These are phyloP conservation scores for Gastrophryne carolinensis DNA, from an alignment of 2,797 vertebrate genomes.

Conservation along the genomic window DNA sequence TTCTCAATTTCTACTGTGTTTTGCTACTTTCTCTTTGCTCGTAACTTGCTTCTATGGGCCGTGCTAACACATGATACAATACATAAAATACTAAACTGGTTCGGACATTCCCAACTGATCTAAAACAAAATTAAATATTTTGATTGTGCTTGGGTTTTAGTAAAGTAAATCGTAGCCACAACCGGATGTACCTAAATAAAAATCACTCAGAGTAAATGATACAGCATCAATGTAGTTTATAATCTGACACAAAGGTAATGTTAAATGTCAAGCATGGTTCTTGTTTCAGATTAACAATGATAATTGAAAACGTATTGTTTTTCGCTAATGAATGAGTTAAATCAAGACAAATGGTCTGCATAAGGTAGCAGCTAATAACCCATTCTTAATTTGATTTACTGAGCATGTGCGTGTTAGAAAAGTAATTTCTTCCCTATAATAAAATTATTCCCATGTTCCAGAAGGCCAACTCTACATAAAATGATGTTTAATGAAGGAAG, in stretches of 20 bases:
- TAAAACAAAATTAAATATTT: too few relatives aligned
- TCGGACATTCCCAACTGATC: too few relatives aligned
- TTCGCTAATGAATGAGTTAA: background rate
- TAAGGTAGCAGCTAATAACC: conserved; percentile 8
- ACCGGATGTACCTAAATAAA: background rate
- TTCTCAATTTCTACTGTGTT: too few relatives aligned
- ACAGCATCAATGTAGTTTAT: background rate
- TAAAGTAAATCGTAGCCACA: background rate
- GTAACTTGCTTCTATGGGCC: too few relatives aligned
- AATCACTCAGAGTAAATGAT: background rate
- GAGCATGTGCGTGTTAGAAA: background rate
- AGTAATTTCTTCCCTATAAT: conserved; percentile 21
- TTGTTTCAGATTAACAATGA: conserved; percentile 1
- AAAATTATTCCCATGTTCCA: conserved; percentile 19
- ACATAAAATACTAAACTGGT: too few relatives aligned
- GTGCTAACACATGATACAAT: too few relatives aligned
- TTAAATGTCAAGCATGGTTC: conserved; percentile 12
- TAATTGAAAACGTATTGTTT: conserved; percentile 9
- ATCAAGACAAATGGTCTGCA: background rate
- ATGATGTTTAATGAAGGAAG: background rate
- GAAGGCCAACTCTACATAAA: background rate
- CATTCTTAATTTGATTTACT: conserved; percentile 13
- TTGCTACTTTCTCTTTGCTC: too few relatives aligned
- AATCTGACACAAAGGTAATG: background rate
- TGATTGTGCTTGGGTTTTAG: too few relatives aligned